Base-by-base conservation (phyloP, 1,140 invertebrate species). In the Calosoma granatense region DNA sequence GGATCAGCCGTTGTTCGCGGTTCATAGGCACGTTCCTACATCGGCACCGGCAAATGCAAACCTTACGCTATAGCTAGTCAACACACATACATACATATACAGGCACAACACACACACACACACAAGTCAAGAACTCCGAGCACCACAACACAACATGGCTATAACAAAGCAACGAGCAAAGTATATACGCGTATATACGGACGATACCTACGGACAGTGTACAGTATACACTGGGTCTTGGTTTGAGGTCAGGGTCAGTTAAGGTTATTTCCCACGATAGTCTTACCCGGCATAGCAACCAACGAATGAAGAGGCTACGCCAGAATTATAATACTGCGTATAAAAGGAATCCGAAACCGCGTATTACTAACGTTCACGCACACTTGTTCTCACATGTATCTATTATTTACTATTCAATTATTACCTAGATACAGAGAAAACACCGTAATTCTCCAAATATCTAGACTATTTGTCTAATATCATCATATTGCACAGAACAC, bases 181-280 rank as follows among this genome's bases (percentile, higher is more conserved):
- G 15, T 47, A 17, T 47, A 47, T 17, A 47, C 26, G 14, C 4
- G 26, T n/a, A n/a, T 14, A 30, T 6, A 14, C 20, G 22, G 53
- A 39, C 30, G 54, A 55, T 58, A n/a, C n/a, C n/a, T n/a, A n/a
- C 52, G 51, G 58, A 56, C 15, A 36, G 41, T 56, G 30, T 56
- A 52, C 54, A 53, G 53, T 51, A 60, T 62, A 62, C 56, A 41
- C 53, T 53, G 57, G 55, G 61, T 55, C 58, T 58, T 59, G 64
- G 58, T 69, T 67, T 61, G 69, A 69, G 69, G 69, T 71, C 69
- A 71, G 69, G 69, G 69, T 70, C 68, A 71, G 62, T 56, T 67
- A 69, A 71, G 69, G 68, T 71, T 68, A 71, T 71, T 71, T 71
- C 69, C 64, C 69, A 71, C 69, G 69, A 71, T 71, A 68, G 65